Conservation (phyloP, 1,140 invertebrate species). For the Pseudomyrmex sp. region DNA sequence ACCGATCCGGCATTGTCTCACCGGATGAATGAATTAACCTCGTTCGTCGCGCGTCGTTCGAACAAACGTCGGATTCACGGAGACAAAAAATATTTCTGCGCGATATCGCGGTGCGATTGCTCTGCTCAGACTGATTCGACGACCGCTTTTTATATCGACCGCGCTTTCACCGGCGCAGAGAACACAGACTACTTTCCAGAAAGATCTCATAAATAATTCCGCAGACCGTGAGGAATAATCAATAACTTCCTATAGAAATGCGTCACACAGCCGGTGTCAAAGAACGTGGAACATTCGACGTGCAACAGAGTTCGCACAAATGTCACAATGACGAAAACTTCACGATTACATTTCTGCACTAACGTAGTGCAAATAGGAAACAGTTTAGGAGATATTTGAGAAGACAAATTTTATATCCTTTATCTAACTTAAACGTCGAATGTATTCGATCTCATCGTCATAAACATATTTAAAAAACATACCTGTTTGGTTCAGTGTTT, state of each 20-base stretch:
- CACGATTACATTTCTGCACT: conserved; percentile 12
- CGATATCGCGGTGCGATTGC: conserved; percentile 27
- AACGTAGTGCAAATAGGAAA: conserved; percentile 11
- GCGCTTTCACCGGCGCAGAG: conserved; percentile 75
- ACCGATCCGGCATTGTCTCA: conserved; percentile 80
- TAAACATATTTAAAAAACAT: not conserved
- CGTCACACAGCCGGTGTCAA: conserved; percentile 64
- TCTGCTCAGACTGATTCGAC: conserved; percentile 25
- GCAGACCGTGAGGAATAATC: conserved; percentile 77
- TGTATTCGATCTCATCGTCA: not conserved
- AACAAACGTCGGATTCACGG: conserved; percentile 43
- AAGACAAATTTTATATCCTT: not conserved
- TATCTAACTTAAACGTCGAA: not conserved
- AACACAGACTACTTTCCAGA: conserved; percentile 77
- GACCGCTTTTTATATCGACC: conserved; percentile 66
- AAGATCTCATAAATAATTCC: conserved; percentile 83
- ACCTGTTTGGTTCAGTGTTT: not conserved
- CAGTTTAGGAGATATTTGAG: conserved; percentile 17
- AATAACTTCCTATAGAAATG: conserved; percentile 78
- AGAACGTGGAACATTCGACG: conserved; percentile 41
- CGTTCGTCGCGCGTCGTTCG: conserved; percentile 64
- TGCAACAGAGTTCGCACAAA: conserved; percentile 21
- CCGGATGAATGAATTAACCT: conserved; percentile 78
- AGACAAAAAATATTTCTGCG: conserved; percentile 44
- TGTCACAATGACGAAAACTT: conserved; percentile 33